Conservation (phyloP, 2,113 vertebrate species). For the Rhinolophus sinicus region DNA sequence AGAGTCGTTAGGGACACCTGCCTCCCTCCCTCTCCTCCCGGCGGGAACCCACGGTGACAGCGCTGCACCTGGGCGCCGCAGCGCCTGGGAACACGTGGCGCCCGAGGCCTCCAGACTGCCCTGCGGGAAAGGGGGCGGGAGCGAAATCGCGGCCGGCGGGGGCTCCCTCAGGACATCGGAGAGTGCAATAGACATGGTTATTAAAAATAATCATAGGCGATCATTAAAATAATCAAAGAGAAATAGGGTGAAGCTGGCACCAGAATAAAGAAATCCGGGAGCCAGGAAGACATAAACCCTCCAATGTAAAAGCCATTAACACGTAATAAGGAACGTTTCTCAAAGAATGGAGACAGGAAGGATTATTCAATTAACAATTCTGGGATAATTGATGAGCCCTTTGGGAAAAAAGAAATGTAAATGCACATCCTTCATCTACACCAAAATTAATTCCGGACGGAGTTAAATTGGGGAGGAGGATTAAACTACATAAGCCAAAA, state of each 20-base stretch:
- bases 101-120: background rate
- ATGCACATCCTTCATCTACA: background rate
- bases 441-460: background rate
- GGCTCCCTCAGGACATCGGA: background rate
- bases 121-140: background rate
- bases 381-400: background rate
- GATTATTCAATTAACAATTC: background rate
- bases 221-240: background rate
- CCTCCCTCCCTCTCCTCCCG: background rate
- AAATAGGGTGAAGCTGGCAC: background rate
- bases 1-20: slow-evolving; percentile 78
- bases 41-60: background rate
- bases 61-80: slow-evolving; percentile 39
- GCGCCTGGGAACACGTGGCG: slow-evolving; percentile 52
- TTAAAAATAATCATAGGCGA: background rate
- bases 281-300: background rate
- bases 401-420: background rate
- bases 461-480: background rate
- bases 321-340: background rate
- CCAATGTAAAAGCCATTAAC: background rate
- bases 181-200: too few species aligned
- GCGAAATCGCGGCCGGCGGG: fast-evolving
- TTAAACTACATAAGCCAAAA: background rate
- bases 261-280: background rate
- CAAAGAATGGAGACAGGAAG: background rate